Conservation (phyloP, 2,113 vertebrate genomes). For the Macrotis lagotis region DNA sequence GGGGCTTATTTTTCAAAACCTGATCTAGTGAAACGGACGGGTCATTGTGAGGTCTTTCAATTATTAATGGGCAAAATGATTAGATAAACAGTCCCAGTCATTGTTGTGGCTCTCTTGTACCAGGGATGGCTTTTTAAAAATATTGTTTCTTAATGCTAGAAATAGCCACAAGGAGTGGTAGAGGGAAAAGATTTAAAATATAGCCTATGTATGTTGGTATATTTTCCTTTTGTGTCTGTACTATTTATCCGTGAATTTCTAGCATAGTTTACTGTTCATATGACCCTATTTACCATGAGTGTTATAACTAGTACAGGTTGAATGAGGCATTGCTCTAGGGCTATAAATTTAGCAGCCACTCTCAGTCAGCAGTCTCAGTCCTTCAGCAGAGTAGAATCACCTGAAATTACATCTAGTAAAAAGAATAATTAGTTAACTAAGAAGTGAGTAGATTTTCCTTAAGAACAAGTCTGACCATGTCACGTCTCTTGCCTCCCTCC, state of each 20-base stretch:
- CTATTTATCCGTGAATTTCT: slow-evolving; percentile 42
- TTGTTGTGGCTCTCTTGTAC: not conserved
- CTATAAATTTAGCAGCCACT: not conserved
- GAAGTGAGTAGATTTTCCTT: not conserved
- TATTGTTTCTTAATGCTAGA: slow-evolving; percentile 21
- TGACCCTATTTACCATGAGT: slow-evolving; percentile 30
- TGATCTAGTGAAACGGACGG: slow-evolving; percentile 38
- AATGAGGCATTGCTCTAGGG: not conserved
- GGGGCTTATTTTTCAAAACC: slow-evolving; percentile 18
- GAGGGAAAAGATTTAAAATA: slow-evolving; percentile 22
- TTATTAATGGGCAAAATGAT: slow-evolving; percentile 39
- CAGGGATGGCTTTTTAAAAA: not conserved
- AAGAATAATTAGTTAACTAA: not conserved
- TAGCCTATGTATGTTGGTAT: not conserved
- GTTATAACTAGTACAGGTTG: not conserved
- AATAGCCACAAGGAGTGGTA: not conserved
- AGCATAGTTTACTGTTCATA: slow-evolving; percentile 44
- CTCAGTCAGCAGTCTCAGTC: too few relatives aligned
- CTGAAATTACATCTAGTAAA: not conserved
- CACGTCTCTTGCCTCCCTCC: not conserved
- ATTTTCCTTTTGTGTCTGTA: slow-evolving; percentile 33
- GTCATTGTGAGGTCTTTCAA: slow-evolving; percentile 11
- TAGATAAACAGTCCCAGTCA: slow-evolving; percentile 15
- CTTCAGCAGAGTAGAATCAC: not conserved
- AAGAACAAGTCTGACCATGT: not conserved